phyloP scores from a whole-genome alignment of 92 coral and sea anemone species.

The Epizoanthus fatuus region DNA sequence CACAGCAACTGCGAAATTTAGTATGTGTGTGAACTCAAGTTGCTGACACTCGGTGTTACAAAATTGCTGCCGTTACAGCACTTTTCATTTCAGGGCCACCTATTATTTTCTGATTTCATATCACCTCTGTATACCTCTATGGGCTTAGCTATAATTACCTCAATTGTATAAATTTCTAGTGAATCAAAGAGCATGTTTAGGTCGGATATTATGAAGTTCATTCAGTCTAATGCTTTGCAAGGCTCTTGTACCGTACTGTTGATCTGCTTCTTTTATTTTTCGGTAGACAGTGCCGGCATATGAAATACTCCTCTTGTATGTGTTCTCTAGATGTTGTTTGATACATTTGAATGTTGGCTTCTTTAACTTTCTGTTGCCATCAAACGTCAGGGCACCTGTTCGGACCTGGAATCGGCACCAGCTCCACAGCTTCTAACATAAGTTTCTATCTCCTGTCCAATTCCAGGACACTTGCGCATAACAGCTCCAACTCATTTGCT shows the following conservation, averaged over 20 bases:
- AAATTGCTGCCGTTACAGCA: no score
- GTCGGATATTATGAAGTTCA: no score
- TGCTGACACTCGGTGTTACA: no score
- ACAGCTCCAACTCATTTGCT: constrained; percentile 63
- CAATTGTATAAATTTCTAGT: no score
- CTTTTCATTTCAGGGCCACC: no score
- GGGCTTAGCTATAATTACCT: no score
- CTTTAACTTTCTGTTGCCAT: constrained; percentile 70
- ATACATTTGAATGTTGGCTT: constrained; percentile 74
- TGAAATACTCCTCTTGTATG: constrained; percentile 55
- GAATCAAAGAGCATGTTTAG: no score
- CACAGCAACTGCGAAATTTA: no score
- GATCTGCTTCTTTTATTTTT: constrained; percentile 70
- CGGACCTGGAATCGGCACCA: constrained; percentile 77
- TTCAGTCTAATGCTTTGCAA: constrained; percentile 14
- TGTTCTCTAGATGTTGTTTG: constrained; percentile 66
- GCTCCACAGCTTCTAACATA: constrained; percentile 60
- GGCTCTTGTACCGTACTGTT: constrained; percentile 61
- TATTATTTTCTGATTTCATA: no score
- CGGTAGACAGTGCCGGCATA: constrained; percentile 69
- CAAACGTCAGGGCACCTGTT: constrained; percentile 72
- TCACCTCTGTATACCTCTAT: no score
- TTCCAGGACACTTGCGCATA: constrained; percentile 57
- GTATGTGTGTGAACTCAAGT: no score
- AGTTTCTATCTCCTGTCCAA: constrained; percentile 64